A percentile compares a stretch with the other conserved stretches of the same genome.
phyloP scores from a whole-genome alignment of 2,888 invertebrate genomes.

The Allacma fusca region DNA sequence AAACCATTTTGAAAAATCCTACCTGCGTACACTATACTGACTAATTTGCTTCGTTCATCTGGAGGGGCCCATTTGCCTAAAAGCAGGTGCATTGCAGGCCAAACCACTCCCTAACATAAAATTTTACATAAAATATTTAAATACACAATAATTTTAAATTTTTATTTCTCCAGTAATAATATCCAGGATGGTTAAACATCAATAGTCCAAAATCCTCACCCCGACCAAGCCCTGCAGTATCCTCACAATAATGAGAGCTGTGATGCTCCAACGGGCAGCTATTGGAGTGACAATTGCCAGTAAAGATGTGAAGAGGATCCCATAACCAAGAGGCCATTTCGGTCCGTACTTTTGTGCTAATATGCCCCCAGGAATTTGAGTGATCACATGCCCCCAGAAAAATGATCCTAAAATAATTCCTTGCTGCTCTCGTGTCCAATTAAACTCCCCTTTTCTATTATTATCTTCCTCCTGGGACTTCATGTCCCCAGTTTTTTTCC shows the following conservation, averaged over 20 bases:
- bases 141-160: no score
- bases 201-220: constrained; percentile 61
- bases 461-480: not conserved
- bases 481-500: not conserved
- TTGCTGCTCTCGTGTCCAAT: constrained; percentile 45
- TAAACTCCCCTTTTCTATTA: constrained; percentile 40
- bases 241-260: constrained; percentile 76
- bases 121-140: no score
- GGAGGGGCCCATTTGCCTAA: constrained; percentile 63
- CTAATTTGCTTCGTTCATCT: constrained; percentile 61
- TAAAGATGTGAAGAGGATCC: constrained; percentile 81
- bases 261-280: constrained; percentile 76
- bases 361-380: constrained; percentile 69
- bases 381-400: constrained; percentile 73
- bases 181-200: not conserved
- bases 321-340: constrained; percentile 82
- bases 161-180: constrained; percentile 48
- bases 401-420: constrained; percentile 67
- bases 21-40: constrained; percentile 67
- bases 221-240: constrained; percentile 85
- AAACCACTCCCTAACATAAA: constrained; percentile 63
- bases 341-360: constrained; percentile 83
- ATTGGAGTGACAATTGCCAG: constrained; percentile 83
- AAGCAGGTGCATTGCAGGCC: constrained; percentile 61
- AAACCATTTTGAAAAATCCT: not conserved